Percentiles rank a stretch among this genome's conserved stretches.
phyloP scores from a whole-genome alignment of 2,113 vertebrate genomes.

The Thunnus maccoyii region DNA sequence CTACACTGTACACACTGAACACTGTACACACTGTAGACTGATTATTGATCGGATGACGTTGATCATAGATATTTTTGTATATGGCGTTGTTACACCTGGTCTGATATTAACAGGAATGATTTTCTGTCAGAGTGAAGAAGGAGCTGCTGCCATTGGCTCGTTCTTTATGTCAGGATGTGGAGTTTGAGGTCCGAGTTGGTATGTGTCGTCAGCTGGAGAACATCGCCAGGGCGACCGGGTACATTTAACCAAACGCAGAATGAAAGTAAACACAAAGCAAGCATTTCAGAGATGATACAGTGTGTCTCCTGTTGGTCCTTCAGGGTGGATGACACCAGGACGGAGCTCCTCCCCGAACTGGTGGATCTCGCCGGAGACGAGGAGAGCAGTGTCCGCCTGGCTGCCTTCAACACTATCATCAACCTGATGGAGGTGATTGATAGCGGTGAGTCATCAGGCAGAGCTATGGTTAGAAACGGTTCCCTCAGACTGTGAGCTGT shows the following conservation, averaged over 20 bases:
- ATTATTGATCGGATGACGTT: background rate
- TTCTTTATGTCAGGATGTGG: conserved; percentile 93
- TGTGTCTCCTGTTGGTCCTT: background rate
- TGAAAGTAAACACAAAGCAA: background rate
- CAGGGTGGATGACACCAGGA: conserved; percentile 92
- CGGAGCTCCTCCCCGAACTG: conserved; percentile 91
- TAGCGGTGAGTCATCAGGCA: conserved; percentile 82
- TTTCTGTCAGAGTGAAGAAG: conserved; percentile 88
- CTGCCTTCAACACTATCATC: conserved; percentile 94
- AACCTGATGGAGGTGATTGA: conserved; percentile 93
- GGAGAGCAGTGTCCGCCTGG: conserved; percentile 90
- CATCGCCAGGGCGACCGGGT: conserved; percentile 93
- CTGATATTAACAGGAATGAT: background rate
- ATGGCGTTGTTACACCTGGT: background rate
- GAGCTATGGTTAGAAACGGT: background rate
- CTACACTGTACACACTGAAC: background rate
- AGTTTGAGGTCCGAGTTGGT: conserved; percentile 93
- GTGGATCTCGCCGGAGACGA: conserved; percentile 92
- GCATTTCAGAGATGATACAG: background rate
- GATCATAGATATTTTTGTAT: background rate
- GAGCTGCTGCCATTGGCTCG: conserved; percentile 94
- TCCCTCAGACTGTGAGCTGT: background rate
- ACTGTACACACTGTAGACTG: background rate
- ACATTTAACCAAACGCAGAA: conserved; percentile 58
- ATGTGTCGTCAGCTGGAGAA: conserved; percentile 95